Base-by-base conservation (phyloP, 2,888 invertebrate species). In the Chloroclystis v-ata region DNA sequence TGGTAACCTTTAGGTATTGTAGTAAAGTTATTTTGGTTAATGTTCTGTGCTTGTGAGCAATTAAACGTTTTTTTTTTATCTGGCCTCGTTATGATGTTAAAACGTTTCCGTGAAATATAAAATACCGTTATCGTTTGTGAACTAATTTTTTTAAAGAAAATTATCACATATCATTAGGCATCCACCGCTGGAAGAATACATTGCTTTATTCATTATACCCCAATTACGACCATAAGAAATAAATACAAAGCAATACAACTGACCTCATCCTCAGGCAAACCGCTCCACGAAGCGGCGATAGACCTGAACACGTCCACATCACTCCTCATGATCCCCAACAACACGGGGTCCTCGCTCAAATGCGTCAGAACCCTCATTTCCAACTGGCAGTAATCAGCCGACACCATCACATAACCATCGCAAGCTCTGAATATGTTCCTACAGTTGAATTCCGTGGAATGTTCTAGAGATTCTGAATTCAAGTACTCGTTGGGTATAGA, bases 341-440 rank as follows among this genome's bases (percentile, higher is more conserved):
- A 82, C 35, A 90, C 88, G 5, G 78, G 59, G 80, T 99, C 99
- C 54, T 90, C 85, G 6, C 96, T 95, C 51, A 98, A 91, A 82
- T 98, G 97, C 11, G 98, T 95, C 61, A 99, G 84, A 49, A 99
- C 92, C 60, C 99, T 89, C 76, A 99, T 90, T 82, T 99, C 99
- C 51, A 99, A 75, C 79, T 99, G 99, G 63, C 97, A 97, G 82
- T 97, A 99, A 86, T 99, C 99, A 0, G 97, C 97, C 0, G 98
- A 94, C 35, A 99, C 78, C 43, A 99, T 83, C 35, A 93, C 78
- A 53, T 83, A 89, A 0, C 90, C 91, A 26, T 78, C 65, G 1
- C 78, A 65, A 0, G 93, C 90, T 52, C 87, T 79, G 73, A 96
- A 95, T n/a, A 92, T 91, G 59, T 90, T 89, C 43, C 95, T 89